A percentile compares a stretch with the other conserved stretches of the same genome.
These are phyloP conservation scores for Sphaerophoria rueppellii DNA, from an alignment of 2,888 invertebrate genomes.

Conservation along the genomic window DNA sequence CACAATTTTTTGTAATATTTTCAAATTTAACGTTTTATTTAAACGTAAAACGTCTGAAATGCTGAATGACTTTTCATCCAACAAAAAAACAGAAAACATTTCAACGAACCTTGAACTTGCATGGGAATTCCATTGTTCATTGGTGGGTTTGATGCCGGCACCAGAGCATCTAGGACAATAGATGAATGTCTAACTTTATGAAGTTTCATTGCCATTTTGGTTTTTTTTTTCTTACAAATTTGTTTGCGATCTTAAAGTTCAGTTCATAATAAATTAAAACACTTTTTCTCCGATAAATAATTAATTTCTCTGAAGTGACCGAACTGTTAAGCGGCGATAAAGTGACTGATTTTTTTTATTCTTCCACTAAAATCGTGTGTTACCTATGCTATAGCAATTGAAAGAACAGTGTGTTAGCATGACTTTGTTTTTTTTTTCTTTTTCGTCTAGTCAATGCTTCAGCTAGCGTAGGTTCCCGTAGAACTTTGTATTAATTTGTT, in stretches of 20 bases:
- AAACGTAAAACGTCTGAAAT: no score
- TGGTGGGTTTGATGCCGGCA: background rate
- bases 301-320: slow-evolving; percentile 1
- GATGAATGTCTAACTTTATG: background rate
- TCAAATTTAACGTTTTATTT: no score
- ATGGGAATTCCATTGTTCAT: background rate
- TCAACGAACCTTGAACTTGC: background rate
- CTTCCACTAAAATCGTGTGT: background rate
- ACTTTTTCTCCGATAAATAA: background rate
- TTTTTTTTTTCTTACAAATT: background rate
- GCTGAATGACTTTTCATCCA: background rate
- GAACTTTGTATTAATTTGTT: no score
- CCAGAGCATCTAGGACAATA: background rate
- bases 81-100: background rate
- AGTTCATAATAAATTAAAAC: slow-evolving; percentile 2
- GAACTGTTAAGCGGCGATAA: background rate
- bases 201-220: background rate
- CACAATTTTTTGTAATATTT: no score
- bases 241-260: background rate
- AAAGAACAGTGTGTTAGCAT: slow-evolving; percentile 7
- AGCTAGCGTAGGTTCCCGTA: no score
- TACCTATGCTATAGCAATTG: background rate
- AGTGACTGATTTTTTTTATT: slow-evolving; percentile 7
- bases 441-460: background rate
- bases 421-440: slow-evolving; percentile 10